phyloP scores from a whole-genome alignment of 2,888 invertebrate species.

The Drosophila leonis region DNA sequence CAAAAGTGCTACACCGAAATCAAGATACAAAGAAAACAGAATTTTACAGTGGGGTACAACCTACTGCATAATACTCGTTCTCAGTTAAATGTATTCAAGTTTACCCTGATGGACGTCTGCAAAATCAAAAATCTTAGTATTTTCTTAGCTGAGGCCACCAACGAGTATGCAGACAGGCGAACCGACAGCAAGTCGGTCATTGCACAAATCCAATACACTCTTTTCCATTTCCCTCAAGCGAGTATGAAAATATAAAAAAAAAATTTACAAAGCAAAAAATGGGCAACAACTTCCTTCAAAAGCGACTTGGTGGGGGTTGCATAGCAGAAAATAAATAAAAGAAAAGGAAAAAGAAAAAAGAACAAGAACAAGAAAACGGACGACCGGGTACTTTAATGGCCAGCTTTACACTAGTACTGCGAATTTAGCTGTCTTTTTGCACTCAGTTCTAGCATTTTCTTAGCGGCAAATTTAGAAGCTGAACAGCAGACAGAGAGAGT shows the following conservation, averaged over 20 bases:
- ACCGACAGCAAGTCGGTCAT: neutral
- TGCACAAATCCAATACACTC: neutral
- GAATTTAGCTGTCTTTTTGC: neutral
- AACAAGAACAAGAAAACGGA: neutral
- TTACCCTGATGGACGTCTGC: too few relatives aligned
- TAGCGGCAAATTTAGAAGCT: neutral
- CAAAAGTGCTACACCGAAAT: constrained; percentile 68
- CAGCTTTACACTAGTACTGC: constrained; percentile 2
- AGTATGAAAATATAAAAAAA: neutral
- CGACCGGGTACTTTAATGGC: constrained; percentile 17
- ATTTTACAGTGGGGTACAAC: neutral
- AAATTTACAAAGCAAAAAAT: constrained; percentile 39
- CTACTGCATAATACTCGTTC: neutral
- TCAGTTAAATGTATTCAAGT: neutral
- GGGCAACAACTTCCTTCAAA: constrained; percentile 54
- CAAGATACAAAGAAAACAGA: constrained; percentile 42
- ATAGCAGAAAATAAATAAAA: constrained; percentile 3
- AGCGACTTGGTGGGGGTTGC: constrained; percentile 15
- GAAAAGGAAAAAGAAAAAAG: constrained; percentile 1
- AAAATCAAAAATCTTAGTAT: too few relatives aligned
- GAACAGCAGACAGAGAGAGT: neutral
- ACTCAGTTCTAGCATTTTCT: neutral
- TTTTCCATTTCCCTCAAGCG: too few relatives aligned
- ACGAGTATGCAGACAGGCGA: neutral
- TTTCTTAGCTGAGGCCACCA: neutral